Conservation (phyloP, 2,797 vertebrate species). For the Potorous gilbertii region DNA sequence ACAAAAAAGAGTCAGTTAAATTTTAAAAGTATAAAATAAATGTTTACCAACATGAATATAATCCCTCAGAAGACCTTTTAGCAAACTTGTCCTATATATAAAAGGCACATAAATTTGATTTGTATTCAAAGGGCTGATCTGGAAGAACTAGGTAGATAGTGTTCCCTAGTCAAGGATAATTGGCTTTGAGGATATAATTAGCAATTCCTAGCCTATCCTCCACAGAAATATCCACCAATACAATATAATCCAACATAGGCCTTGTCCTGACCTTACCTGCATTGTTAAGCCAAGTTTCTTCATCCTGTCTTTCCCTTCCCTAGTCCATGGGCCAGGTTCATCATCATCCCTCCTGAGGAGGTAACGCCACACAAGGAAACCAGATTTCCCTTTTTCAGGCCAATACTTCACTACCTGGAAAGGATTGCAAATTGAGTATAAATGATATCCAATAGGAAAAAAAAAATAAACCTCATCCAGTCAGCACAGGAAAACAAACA, state of each 20-base stretch:
- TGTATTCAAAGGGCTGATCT: background rate
- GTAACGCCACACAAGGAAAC: conserved; percentile 97
- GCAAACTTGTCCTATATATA: background rate
- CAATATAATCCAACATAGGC: background rate
- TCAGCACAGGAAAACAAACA: background rate
- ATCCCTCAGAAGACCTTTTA: background rate
- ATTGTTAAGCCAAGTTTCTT: conserved; percentile 95
- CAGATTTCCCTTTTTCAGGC: conserved; percentile 97
- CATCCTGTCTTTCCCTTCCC: conserved; percentile 95
- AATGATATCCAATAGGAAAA: fast-evolving
- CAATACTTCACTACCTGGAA: conserved; percentile 95
- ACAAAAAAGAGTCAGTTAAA: background rate
- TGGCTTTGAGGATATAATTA: background rate
- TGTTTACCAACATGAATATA: background rate
- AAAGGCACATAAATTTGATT: background rate
- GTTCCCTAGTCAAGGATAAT: background rate
- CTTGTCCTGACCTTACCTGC: conserved; percentile 87
- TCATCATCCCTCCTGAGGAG: conserved; percentile 94
- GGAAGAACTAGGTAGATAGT: background rate
- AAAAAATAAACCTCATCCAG: background rate
- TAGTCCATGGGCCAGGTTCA: conserved; percentile 96
- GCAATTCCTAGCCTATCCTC: background rate
- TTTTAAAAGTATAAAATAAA: background rate
- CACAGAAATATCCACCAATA: too few species aligned
- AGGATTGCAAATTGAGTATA: fast-evolving